Evolutionary conservation across 2,113 vertebrate genomes (phyloP), one percentile per base, ranked within the genome.

Genomic region (Struthio camelus): DNA sequence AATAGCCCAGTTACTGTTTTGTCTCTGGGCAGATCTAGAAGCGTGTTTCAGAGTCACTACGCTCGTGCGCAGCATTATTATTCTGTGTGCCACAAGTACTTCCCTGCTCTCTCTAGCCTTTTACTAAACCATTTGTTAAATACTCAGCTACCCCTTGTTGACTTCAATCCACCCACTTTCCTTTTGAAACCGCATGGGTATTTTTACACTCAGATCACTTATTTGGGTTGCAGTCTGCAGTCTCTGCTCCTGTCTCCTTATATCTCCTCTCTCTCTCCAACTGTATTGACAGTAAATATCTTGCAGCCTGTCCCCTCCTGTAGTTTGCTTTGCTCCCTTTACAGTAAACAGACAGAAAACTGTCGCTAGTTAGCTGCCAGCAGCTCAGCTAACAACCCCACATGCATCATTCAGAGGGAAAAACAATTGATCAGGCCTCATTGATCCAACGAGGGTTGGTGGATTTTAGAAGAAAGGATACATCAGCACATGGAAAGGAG

Each of bases 251-350:
- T 40, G 13, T 80, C 71, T 75, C 88, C 83, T 97, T 96, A 40
- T 90, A 95, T 90, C 78, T 86, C 80, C 78, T 89, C 56, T 94
- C 91, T 90, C 94, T 93, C 85, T 86, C 84, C 2, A 19, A 82
- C 76, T 92, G 78, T 97, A 91, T 98, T 98, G 97, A 98, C 96
- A 96, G 97, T 98, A 98, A 98, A 98, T 72, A 97, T 3, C 69
- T 67, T n/a, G 25, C 92, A 85, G 88, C 94, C 87, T 91, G 94
- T 95, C 89, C 93, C 93, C 93, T 96, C 91, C 93, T 36, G 15
- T 54, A 87, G 92, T 85, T 90, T 84, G 91, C 97, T 97, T 95
- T 11, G 66, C 93, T 80, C 97, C 96, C 97, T 98, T 97, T 97
- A 98, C 87, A 93, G 94, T 98, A 98, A 98, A 98, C 96, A 98